Percentiles rank a stretch among this genome's conserved stretches.
These are phyloP conservation scores for Heliconius aoede DNA, from an alignment of 2,888 invertebrate species.

Conservation along the genomic window DNA sequence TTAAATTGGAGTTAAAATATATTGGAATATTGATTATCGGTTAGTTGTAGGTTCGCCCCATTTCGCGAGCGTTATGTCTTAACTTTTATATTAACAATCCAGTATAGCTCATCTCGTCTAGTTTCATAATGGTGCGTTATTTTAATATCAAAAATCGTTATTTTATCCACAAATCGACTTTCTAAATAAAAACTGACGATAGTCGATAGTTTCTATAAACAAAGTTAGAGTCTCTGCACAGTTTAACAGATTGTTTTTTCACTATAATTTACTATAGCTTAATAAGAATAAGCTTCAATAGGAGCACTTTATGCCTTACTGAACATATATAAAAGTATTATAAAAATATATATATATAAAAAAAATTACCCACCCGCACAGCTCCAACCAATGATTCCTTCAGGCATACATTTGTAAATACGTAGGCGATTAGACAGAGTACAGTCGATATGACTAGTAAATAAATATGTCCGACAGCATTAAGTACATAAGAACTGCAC, in stretches of 20 bases:
- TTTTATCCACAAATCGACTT: background rate
- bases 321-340: background rate
- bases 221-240: background rate
- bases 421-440: slow-evolving; percentile 72
- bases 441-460: slow-evolving; percentile 76
- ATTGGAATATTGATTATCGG: too few relatives aligned
- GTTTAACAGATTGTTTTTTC: background rate
- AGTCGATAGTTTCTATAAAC: too few relatives aligned
- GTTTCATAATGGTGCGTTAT: background rate
- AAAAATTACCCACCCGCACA: slow-evolving; percentile 67
- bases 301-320: background rate
- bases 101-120: background rate
- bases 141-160: background rate
- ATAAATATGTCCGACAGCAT: slow-evolving; percentile 78
- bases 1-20: too few relatives aligned
- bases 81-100: background rate
- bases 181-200: background rate
- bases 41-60: too few relatives aligned
- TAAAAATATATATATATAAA: background rate
- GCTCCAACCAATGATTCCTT: slow-evolving; percentile 81
- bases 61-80: too few relatives aligned
- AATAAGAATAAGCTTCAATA: too few relatives aligned
- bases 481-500: slow-evolving; percentile 84
- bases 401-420: slow-evolving; percentile 76
- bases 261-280: too few relatives aligned